Conservation (phyloP, 1,140 invertebrate genomes). For the Rhagoletis pomonella region DNA sequence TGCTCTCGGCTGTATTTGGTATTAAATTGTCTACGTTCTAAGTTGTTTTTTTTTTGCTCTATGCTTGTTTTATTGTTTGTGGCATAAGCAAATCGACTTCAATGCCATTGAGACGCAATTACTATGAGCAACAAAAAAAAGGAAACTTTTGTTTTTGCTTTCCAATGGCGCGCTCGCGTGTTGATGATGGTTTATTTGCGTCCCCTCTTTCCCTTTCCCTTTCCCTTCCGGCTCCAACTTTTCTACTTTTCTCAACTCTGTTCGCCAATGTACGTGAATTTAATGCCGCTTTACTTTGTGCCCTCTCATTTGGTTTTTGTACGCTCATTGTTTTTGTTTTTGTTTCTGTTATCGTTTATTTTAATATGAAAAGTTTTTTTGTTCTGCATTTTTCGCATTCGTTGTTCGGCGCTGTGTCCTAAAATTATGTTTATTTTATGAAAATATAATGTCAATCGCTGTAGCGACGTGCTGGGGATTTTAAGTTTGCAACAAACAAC, state of each 20-base stretch:
- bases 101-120: constrained; percentile 4
- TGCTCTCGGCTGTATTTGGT: background rate
- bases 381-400: background rate
- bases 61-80: background rate
- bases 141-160: background rate
- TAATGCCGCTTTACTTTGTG: constrained; percentile 1
- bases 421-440: constrained; percentile 49
- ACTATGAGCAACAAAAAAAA: background rate
- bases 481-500: constrained; percentile 19
- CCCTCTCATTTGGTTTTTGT: background rate
- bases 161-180: background rate
- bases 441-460: constrained; percentile 49
- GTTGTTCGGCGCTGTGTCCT: background rate
- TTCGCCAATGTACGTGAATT: background rate
- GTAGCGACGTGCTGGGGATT: constrained; percentile 15
- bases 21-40: background rate
- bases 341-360: constrained; percentile 22
- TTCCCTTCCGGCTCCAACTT: background rate
- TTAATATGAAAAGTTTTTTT: constrained; percentile 37
- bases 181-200: background rate
- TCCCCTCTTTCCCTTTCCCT: background rate
- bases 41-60: background rate
- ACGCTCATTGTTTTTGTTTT: background rate
- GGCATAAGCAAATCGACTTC: background rate
- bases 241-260: no score